Evolutionary conservation across 2,113 vertebrate genomes (phyloP).

Genomic region (Actenoides hombroni): DNA sequence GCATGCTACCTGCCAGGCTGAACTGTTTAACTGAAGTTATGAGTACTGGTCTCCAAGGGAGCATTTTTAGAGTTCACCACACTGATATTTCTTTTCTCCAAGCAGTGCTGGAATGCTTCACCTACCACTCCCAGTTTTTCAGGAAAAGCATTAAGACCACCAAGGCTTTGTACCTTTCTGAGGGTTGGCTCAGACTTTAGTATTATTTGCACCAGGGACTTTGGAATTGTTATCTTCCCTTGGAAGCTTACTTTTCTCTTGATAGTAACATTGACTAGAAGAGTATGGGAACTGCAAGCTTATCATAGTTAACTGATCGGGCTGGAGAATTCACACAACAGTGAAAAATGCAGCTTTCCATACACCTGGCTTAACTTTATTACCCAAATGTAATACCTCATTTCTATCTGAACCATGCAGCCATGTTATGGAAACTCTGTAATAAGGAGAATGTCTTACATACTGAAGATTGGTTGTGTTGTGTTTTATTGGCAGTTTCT

Average conservation of each 20-base stretch:
- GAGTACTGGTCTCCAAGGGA: neutral
- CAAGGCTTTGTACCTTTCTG: conserved; percentile 23
- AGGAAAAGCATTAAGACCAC: conserved; percentile 39
- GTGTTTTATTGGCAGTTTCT: neutral
- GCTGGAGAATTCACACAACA: neutral
- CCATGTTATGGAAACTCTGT: neutral
- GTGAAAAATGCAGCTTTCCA: neutral
- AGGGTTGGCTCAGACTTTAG: neutral
- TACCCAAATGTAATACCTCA: neutral
- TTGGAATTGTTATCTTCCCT: conserved; percentile 4
- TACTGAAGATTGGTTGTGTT: neutral
- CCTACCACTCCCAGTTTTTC: conserved; percentile 32
- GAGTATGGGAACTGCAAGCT: neutral
- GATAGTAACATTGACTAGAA: neutral
- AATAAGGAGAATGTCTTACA: neutral
- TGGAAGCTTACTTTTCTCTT: conserved; percentile 41
- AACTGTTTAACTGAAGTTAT: neutral
- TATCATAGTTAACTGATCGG: neutral
- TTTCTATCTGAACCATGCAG: neutral
- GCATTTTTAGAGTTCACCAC: neutral
- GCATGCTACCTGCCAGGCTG: neutral
- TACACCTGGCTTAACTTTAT: conserved; percentile 18
- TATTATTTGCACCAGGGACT: neutral
- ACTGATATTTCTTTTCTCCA: neutral
- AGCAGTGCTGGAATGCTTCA: neutral